Base-by-base conservation (phyloP, 2,113 vertebrate species). In the Lophius piscatorius region DNA sequence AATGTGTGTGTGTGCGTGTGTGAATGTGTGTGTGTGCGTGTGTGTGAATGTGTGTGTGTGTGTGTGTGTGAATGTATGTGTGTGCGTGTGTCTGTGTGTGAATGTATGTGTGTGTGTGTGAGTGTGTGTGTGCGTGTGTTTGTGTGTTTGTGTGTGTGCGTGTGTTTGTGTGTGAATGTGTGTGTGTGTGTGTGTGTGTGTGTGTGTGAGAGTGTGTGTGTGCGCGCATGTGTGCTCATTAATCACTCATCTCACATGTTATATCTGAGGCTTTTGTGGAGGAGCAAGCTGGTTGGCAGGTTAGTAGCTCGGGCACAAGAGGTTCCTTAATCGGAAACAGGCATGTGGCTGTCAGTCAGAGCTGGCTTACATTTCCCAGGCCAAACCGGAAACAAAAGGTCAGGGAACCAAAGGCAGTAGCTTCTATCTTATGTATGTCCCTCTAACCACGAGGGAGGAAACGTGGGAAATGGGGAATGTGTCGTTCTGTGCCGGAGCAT, bases 351-450 rank as follows among this genome's bases (percentile, higher is more conserved):
- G 69, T 74, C 88, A 84, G 81, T 85, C 82, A 81, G 76, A 74
- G 72, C 72, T 2, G 7, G 80, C 74, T 76, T 80, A 83, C 85
- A 76, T 83, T 90, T 88, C 87, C 84, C 87, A 87, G 80, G 82
- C 82, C 79, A 60, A 69, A 71, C 24, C 80, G 86, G 83, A 88
- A 88, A 83, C 80, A 74, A 49, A 48, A 54, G 81, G 74, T 74
- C 52, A 41, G 73, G 74, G 45, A 81, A 81, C 61, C 52, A 79
- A 80, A 85, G 74, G 85, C 76, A 36, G 81, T 81, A 84, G 85
- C 74, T 14, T 51, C 84, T 83, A 87, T 90, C 82, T 72, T 40
- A 71, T 85, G 87, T 40, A 71, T 85, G 87, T 88, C 85, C 68
- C 74, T 73, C 72, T 13, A 60, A 70, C 76, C 74, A 80, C 61